phyloP scores from a whole-genome alignment of 2,113 vertebrate species.

The Apeltes quadracus region DNA sequence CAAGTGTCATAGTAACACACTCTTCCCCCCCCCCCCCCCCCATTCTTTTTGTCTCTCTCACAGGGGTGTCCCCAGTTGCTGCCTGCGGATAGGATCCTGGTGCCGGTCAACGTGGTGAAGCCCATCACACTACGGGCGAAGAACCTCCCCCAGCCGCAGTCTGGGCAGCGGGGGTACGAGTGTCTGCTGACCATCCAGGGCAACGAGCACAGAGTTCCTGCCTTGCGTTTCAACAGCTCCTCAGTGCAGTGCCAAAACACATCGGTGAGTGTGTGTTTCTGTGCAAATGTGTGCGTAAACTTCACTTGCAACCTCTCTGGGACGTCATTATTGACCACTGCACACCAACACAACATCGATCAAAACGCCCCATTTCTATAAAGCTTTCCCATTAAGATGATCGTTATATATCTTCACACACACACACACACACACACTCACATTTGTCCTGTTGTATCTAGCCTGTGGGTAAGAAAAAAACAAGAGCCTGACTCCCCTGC shows the following conservation, averaged over 20 bases:
- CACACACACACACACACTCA: conserved; percentile 2
- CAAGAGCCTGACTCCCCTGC: conserved; percentile 46
- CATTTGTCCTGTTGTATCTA: conserved; percentile 19
- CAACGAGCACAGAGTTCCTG: conserved; percentile 90
- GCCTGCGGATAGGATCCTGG: conserved; percentile 90
- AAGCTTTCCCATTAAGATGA: conserved; percentile 32
- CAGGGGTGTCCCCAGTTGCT: conserved; percentile 97
- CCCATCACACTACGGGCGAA: conserved; percentile 95
- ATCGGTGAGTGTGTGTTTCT: conserved; percentile 82
- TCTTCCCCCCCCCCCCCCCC: neutral
- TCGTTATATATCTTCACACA: conserved; percentile 9
- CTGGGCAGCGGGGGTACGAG: conserved; percentile 95
- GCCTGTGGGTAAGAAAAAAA: conserved; percentile 38
- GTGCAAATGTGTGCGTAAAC: conserved; percentile 13
- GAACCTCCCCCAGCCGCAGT: conserved; percentile 97
- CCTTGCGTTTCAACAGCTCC: conserved; percentile 97
- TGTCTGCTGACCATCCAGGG: conserved; percentile 94
- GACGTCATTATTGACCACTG: conserved; percentile 10
- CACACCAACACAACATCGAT: conserved; percentile 18
- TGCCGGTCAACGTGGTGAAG: conserved; percentile 95
- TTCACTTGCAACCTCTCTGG: conserved; percentile 10
- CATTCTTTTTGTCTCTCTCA: conserved; percentile 3
- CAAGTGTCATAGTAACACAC: neutral
- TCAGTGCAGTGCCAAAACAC: conserved; percentile 99
- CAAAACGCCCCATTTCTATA: conserved; percentile 28